phyloP scores from a whole-genome alignment of 2,797 vertebrate species.

The Euphonia xanthogaster region DNA sequence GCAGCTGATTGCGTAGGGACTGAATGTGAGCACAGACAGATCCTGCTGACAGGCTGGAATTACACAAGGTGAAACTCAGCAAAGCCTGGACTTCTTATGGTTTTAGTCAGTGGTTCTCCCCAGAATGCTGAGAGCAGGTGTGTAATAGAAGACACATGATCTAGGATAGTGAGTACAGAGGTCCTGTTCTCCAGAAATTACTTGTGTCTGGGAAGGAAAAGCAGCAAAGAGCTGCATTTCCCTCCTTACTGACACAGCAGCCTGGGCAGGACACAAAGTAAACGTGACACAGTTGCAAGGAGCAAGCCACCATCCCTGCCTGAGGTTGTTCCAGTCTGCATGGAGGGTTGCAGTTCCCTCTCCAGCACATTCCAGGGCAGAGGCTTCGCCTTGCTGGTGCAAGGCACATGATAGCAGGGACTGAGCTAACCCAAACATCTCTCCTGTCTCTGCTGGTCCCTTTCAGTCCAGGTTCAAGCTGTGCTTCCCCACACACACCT shows the following conservation, averaged over 20 bases:
- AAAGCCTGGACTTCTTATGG: background rate
- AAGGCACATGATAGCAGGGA: background rate
- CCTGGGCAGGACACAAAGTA: background rate
- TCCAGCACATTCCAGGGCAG: background rate
- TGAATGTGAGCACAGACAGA: rapidly evolving
- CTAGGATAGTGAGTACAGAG: background rate
- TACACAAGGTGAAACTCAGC: background rate
- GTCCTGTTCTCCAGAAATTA: background rate
- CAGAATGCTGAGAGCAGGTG: background rate
- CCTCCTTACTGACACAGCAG: background rate
- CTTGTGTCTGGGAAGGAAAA: background rate
- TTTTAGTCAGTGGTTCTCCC: background rate
- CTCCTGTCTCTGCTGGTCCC: background rate
- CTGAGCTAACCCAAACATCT: background rate
- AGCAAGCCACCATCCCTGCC: background rate
- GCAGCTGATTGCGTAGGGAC: background rate
- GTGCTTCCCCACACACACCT: rapidly evolving
- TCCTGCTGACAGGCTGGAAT: background rate
- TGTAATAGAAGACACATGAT: background rate
- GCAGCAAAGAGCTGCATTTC: background rate
- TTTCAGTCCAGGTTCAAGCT: background rate
- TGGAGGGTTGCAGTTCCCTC: rapidly evolving
- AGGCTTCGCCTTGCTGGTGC: background rate
- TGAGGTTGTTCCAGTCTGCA: rapidly evolving
- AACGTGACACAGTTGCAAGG: background rate